Evolutionary conservation across 2,113 vertebrate genomes (phyloP).

Genomic region (Verasper variegatus): DNA sequence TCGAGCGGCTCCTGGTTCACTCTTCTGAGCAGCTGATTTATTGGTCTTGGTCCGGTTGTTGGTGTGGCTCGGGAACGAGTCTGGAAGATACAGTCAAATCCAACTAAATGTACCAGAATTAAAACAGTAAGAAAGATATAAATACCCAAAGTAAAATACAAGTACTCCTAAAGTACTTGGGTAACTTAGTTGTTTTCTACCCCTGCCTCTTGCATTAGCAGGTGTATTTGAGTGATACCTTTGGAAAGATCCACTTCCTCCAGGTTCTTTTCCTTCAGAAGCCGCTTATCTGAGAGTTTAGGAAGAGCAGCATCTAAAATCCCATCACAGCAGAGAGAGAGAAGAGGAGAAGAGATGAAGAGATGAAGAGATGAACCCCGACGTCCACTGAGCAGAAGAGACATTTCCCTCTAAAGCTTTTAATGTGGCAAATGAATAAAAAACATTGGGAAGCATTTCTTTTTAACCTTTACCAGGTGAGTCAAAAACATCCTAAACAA

Average conservation of each 20-base stretch:
- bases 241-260: constrained; percentile 81
- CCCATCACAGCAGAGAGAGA: too few relatives aligned
- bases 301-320: too few relatives aligned
- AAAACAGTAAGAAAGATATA: too few relatives aligned
- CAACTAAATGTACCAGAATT: too few relatives aligned
- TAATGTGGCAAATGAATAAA: too few relatives aligned
- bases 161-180: too few relatives aligned
- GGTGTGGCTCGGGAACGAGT: constrained; percentile 78
- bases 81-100: constrained; percentile 63
- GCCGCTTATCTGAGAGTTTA: constrained; percentile 75
- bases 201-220: not conserved
- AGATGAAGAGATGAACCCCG: not conserved
- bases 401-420: too few relatives aligned
- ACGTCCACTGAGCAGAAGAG: too few relatives aligned
- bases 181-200: not conserved
- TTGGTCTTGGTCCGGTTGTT: constrained; percentile 75
- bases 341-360: not conserved
- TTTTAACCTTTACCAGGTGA: too few relatives aligned
- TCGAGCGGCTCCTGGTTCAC: constrained; percentile 83
- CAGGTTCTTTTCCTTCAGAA: constrained; percentile 82
- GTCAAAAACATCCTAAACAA: too few relatives aligned
- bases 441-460: too few relatives aligned
- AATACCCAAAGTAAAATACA: too few relatives aligned
- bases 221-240: constrained; percentile 70
- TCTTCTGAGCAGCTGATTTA: constrained; percentile 83